A percentile compares a stretch with the other conserved stretches of the same genome.
Conservation (phyloP, 2,113 vertebrate species). For the Nesoenas mayeri region DNA sequence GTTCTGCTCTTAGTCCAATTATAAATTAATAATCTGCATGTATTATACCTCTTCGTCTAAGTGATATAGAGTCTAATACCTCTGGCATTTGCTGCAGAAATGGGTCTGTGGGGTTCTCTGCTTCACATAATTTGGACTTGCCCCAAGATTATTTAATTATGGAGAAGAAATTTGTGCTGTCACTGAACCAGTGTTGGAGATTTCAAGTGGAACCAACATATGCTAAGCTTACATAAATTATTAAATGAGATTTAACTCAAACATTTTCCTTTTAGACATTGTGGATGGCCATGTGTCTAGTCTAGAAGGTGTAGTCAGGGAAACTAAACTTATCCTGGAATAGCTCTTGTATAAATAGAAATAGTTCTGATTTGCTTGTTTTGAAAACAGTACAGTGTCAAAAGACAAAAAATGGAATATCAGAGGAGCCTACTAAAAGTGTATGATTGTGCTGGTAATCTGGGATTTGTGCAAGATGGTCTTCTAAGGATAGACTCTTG, state of each 20-base stretch:
- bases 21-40: slow-evolving; percentile 25
- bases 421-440: background rate
- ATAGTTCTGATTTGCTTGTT: background rate
- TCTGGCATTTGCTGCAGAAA: slow-evolving; percentile 44
- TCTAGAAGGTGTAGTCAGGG: background rate
- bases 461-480: background rate
- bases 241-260: background rate
- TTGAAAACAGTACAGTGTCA: background rate
- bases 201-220: slow-evolving; percentile 25
- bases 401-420: background rate
- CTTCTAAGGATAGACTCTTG: background rate
- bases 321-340: background rate
- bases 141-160: slow-evolving; percentile 42
- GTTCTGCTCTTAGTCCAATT: background rate
- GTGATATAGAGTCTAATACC: background rate
- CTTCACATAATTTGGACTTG: slow-evolving; percentile 22
- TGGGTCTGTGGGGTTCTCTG: slow-evolving; percentile 2
- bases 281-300: background rate
- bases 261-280: background rate
- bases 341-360: background rate
- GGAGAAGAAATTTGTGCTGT: slow-evolving; percentile 15
- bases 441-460: background rate
- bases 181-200: background rate
- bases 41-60: background rate
- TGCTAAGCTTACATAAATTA: background rate